Percentiles rank a stretch among this genome's conserved stretches.
Conservation (phyloP, 2,888 invertebrate species). For the Caenorhabditis sp. region DNA sequence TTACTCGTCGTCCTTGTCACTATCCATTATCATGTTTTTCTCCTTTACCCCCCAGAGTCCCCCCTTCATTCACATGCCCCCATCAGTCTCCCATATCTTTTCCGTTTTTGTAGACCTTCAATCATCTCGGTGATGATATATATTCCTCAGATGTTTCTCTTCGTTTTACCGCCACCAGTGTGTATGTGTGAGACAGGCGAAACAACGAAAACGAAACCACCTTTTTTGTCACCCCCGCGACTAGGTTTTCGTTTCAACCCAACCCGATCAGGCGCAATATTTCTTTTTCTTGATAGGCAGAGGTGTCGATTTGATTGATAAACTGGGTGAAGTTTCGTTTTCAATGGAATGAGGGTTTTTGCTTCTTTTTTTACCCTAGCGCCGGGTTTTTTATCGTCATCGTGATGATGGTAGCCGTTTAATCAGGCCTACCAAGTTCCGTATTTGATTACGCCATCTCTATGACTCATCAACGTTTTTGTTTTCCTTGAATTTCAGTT, state of each 20-base stretch:
- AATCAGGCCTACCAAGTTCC: slow-evolving; percentile 52
- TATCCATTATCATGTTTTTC: slow-evolving; percentile 60
- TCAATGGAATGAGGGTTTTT: slow-evolving; percentile 12
- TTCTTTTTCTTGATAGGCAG: slow-evolving; percentile 62
- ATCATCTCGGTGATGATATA: slow-evolving; percentile 57
- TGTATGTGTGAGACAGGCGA: slow-evolving; percentile 10
- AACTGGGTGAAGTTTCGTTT: slow-evolving; percentile 53
- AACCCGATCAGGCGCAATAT: slow-evolving; percentile 62
- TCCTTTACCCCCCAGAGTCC: not conserved
- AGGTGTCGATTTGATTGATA: slow-evolving; percentile 69
- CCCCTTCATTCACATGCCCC: not conserved
- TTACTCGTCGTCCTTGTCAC: slow-evolving; percentile 64
- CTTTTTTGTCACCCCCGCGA: slow-evolving; percentile 19
- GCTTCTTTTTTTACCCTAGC: slow-evolving; percentile 27
- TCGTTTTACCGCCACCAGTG: slow-evolving; percentile 18
- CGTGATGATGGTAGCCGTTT: slow-evolving; percentile 33
- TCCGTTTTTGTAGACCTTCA: slow-evolving; percentile 54
- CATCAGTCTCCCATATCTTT: slow-evolving; percentile 25
- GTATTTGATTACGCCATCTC: slow-evolving; percentile 52
- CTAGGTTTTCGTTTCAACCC: slow-evolving; percentile 30
- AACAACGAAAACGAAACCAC: slow-evolving; percentile 42
- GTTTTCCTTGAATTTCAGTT: not conserved
- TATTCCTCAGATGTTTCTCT: slow-evolving; percentile 52
- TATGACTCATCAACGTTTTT: slow-evolving; percentile 30
- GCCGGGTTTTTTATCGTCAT: not conserved